A percentile compares a stretch with the other conserved stretches of the same genome.
phyloP scores from a whole-genome alignment of 2,113 vertebrate genomes.

The Periophthalmodon schlosseri region DNA sequence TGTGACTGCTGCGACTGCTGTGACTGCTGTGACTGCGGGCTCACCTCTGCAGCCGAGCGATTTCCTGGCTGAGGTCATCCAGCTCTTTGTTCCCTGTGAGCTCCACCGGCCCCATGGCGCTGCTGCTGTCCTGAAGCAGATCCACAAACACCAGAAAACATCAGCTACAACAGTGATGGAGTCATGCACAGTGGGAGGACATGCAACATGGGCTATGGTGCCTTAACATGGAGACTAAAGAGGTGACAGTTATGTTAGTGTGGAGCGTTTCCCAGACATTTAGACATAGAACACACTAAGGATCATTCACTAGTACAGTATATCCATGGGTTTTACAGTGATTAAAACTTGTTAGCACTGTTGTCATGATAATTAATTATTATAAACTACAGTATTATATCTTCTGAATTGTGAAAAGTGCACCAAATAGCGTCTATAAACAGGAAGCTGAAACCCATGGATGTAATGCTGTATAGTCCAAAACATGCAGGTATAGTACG shows the following conservation, averaged over 20 bases:
- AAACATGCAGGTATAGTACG: not conserved
- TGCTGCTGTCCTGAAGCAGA: constrained; percentile 81
- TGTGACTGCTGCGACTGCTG: too few species aligned
- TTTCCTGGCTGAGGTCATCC: constrained; percentile 93
- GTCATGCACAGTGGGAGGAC: not conserved
- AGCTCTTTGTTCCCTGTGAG: constrained; percentile 92
- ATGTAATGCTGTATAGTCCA: not conserved
- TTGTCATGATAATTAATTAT: too few species aligned
- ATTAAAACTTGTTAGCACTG: too few species aligned
- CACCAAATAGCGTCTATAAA: too few species aligned
- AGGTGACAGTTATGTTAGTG: not conserved
- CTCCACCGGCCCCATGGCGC: constrained; percentile 83
- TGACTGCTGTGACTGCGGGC: constrained; percentile 37
- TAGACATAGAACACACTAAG: not conserved
- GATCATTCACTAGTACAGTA: not conserved
- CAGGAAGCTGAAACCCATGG: too few species aligned
- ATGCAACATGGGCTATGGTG: not conserved
- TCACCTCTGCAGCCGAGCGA: constrained; percentile 95
- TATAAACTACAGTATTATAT: too few species aligned
- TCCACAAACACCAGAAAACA: not conserved
- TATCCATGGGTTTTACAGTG: not conserved
- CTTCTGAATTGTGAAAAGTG: too few species aligned
- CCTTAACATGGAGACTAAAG: not conserved
- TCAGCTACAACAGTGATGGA: not conserved
- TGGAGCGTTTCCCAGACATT: not conserved